phyloP scores from a whole-genome alignment of 2,888 invertebrate species.

The Tholera decimalis region DNA sequence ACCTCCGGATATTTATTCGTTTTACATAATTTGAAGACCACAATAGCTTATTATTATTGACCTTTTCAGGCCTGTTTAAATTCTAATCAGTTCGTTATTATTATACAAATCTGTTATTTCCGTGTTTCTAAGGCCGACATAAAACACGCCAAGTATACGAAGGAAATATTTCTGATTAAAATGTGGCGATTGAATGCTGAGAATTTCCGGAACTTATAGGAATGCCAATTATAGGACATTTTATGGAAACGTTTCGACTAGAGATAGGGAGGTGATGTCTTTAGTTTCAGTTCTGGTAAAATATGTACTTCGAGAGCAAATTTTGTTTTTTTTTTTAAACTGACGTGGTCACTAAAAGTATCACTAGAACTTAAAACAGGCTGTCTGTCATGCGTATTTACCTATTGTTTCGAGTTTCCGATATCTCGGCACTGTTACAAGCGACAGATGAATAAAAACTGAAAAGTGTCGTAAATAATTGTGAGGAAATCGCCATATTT shows the following conservation, averaged over 20 bases:
- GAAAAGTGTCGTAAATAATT: no score
- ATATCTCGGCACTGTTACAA: no score
- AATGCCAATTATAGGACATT: conserved; percentile 53
- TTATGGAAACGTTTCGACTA: conserved; percentile 20
- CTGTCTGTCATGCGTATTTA: no score
- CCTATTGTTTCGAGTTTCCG: no score
- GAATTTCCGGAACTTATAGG: conserved; percentile 25
- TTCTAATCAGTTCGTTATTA: conserved; percentile 4
- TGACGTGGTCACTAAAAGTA: no score
- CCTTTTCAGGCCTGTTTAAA: conserved; percentile 1
- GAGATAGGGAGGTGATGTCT: not conserved
- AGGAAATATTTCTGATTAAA: conserved; percentile 26
- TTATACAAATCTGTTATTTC: conserved; percentile 13
- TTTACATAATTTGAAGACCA: conserved; percentile 21
- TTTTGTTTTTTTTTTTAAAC: no score
- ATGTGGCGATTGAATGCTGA: conserved; percentile 17
- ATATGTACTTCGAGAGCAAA: not conserved
- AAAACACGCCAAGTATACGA: conserved; percentile 38
- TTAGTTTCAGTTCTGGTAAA: not conserved
- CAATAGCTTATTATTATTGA: conserved; percentile 9
- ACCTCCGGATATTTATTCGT: conserved; percentile 18
- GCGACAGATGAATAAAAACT: no score
- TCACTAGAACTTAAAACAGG: no score
- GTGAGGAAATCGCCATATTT: no score
- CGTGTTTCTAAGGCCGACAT: conserved; percentile 10